These are phyloP conservation scores for Camponotus vicinus DNA, from an alignment of 1,140 invertebrate genomes.

Conservation along the genomic window DNA sequence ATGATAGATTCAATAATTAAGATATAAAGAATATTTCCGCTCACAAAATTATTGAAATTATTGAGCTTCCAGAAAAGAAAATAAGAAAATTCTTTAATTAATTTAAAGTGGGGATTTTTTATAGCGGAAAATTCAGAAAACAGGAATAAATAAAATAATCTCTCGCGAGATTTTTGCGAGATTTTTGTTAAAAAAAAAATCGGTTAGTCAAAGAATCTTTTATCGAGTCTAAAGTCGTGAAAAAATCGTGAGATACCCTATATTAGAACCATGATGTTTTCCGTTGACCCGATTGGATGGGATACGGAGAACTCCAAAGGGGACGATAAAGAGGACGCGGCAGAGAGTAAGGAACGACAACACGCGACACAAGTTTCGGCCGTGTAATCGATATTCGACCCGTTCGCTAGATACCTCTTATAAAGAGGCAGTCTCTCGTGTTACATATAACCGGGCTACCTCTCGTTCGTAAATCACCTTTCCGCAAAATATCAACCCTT, in stretches of 20 bases:
- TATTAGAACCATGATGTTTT: conserved; percentile 25
- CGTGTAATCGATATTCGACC: conserved; percentile 62
- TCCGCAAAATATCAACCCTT: conserved; percentile 24
- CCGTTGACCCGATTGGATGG: conserved; percentile 40
- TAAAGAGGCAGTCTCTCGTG: conserved; percentile 40
- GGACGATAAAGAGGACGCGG: neutral
- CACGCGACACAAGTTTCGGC: conserved; percentile 58
- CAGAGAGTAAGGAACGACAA: conserved; percentile 43
- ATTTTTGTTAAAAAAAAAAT: neutral
- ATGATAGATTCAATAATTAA: neutral
- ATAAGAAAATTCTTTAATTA: neutral
- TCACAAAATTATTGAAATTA: neutral
- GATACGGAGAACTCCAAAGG: neutral
- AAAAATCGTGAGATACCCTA: neutral
- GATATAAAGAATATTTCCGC: neutral
- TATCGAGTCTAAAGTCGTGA: neutral
- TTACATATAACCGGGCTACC: neutral
- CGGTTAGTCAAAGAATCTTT: neutral
- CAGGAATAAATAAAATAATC: neutral
- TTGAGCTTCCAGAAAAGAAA: neutral
- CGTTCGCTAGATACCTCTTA: conserved; percentile 51
- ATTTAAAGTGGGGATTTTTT: neutral
- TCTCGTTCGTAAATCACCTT: conserved; percentile 49
- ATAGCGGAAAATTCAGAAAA: neutral
- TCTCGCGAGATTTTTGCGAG: neutral